A percentile compares a stretch with the other conserved stretches of the same genome.
Evolutionary conservation across 2,888 invertebrate genomes (phyloP).

Genomic region (Drosophila anomelani): DNA sequence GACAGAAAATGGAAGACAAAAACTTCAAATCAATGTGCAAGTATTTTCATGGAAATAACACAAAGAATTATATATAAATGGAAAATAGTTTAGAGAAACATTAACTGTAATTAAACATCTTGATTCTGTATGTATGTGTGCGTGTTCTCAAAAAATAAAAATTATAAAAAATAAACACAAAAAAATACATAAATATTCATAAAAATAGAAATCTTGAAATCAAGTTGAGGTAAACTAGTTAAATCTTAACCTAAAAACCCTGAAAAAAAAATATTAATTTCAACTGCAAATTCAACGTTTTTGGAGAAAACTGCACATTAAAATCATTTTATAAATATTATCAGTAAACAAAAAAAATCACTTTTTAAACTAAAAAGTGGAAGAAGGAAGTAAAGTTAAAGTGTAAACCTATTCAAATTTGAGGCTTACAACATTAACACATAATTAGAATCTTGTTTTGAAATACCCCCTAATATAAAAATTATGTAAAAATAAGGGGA

Average conservation of each 20-base stretch:
- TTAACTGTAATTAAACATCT: slow-evolving; percentile 28
- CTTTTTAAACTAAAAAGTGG: slow-evolving; percentile 21
- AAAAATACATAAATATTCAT: neutral
- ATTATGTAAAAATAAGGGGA: slow-evolving; percentile 7
- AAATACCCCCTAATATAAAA: neutral
- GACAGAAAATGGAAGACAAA: slow-evolving; percentile 26
- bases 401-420: slow-evolving; percentile 52
- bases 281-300: slow-evolving; percentile 23
- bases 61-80: slow-evolving; percentile 57
- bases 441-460: slow-evolving; percentile 36
- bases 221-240: slow-evolving; percentile 10
- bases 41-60: slow-evolving; percentile 78
- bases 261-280: slow-evolving; percentile 1
- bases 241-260: slow-evolving; percentile 8
- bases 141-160: slow-evolving; percentile 58
- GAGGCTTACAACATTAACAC: slow-evolving; percentile 60
- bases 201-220: slow-evolving; percentile 4
- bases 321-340: slow-evolving; percentile 41
- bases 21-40: slow-evolving; percentile 65
- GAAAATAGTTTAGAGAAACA: slow-evolving; percentile 30
- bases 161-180: neutral
- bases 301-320: slow-evolving; percentile 51
- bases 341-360: neutral
- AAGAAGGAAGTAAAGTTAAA: slow-evolving; percentile 18
- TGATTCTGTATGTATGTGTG: slow-evolving; percentile 40